Conservation (phyloP, 2,797 vertebrate genomes). For the Microctenopoma steveboyesi region DNA sequence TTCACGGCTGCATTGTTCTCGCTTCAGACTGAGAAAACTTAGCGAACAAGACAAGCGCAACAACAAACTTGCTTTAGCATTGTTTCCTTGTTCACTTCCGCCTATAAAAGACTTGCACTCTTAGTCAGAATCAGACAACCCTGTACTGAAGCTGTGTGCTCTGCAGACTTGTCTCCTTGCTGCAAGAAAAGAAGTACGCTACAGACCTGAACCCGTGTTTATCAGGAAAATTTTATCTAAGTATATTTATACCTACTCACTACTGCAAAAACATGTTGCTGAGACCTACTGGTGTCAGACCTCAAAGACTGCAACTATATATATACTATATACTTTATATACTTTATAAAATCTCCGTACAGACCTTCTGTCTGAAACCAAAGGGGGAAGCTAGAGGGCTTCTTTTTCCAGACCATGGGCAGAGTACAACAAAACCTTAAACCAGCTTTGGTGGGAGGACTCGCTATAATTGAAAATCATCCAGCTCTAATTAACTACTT, state of each 20-base stretch:
- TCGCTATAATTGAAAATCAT: constrained; percentile 39
- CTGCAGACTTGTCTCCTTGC: too few species aligned
- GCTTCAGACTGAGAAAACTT: constrained; percentile 37
- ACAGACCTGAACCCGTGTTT: too few species aligned
- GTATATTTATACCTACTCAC: not conserved
- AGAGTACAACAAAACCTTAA: constrained; percentile 32
- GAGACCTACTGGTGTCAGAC: constrained; percentile 2
- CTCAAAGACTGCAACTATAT: constrained; percentile 31
- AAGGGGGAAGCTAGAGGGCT: constrained; percentile 59
- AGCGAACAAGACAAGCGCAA: constrained; percentile 42
- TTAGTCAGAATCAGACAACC: too few species aligned
- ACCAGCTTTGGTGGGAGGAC: constrained; percentile 34
- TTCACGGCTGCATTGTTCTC: constrained; percentile 65
- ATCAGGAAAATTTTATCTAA: too few species aligned
- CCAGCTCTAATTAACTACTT: constrained; percentile 29
- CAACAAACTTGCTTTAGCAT: constrained; percentile 44
- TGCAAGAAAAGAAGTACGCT: too few species aligned
- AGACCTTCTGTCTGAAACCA: constrained; percentile 62
- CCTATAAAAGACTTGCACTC: too few species aligned
- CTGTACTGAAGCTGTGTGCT: too few species aligned
- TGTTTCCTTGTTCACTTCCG: too few species aligned
- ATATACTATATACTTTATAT: not conserved
- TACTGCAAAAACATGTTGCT: constrained; percentile 2
- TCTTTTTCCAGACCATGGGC: constrained; percentile 9
- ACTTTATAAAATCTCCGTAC: constrained; percentile 25